These are phyloP conservation scores for Gallirallus australis DNA, from an alignment of 2,797 vertebrate species.

Conservation along the genomic window DNA sequence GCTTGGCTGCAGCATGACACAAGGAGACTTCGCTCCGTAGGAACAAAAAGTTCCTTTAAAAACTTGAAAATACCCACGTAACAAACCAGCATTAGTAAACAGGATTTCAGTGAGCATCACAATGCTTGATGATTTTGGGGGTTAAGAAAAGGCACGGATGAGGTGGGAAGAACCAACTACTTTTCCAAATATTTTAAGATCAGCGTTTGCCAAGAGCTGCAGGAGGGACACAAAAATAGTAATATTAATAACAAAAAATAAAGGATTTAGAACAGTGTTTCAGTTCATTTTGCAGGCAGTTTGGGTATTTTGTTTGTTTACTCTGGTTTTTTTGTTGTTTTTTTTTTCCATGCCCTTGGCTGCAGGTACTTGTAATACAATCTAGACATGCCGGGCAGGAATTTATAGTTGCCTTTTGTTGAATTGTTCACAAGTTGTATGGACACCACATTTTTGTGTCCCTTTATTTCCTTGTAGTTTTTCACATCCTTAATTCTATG, in stretches of 20 bases:
- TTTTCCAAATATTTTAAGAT: conserved; percentile 56
- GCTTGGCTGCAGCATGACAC: not conserved
- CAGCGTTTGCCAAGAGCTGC: conserved; percentile 55
- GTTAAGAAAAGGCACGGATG: not conserved
- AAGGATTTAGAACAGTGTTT: conserved; percentile 44
- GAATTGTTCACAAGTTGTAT: not conserved
- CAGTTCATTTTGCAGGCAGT: not conserved
- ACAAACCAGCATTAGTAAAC: conserved; percentile 25
- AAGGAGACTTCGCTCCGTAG: not conserved
- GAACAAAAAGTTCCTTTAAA: conserved; percentile 55
- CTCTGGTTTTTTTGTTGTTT: not conserved
- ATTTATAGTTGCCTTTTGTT: not conserved
- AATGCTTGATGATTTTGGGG: not conserved
- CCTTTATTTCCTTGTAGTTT: not conserved
- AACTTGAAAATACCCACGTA: conserved; percentile 10
- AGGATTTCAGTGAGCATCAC: not conserved
- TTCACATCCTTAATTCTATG: not conserved
- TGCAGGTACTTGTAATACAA: conserved; percentile 4
- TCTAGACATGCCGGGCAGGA: not conserved
- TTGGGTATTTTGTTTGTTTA: not conserved
- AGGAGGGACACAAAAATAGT: conserved; percentile 54
- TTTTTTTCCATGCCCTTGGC: not conserved
- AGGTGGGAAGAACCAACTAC: conserved; percentile 31
- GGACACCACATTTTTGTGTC: not conserved
- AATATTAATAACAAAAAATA: conserved; percentile 37